Conservation (phyloP, 2,113 vertebrate genomes). For the Grammomys dolichurus region DNA sequence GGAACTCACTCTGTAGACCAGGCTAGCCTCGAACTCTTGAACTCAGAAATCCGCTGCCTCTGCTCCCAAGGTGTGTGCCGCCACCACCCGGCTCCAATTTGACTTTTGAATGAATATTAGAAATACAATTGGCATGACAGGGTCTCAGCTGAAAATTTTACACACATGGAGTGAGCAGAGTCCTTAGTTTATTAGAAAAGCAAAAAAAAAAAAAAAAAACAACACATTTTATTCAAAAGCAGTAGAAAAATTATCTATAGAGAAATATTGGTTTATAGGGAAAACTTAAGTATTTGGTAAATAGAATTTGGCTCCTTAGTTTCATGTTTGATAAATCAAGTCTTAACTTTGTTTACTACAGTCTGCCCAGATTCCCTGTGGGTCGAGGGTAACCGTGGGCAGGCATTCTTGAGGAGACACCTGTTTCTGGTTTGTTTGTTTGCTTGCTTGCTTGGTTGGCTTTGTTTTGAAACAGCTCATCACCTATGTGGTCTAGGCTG, state of each 20-base stretch:
- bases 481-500: background rate
- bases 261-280: background rate
- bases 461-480: background rate
- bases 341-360: background rate
- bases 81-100: background rate
- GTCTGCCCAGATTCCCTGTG: background rate
- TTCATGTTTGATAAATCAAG: slow-evolving; percentile 8
- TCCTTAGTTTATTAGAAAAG: slow-evolving; percentile 33
- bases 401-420: background rate
- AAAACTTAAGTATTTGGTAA: background rate
- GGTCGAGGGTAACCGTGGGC: background rate
- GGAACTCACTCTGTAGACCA: no score
- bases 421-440: background rate
- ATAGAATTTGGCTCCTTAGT: background rate
- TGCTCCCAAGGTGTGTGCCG: no score
- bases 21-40: no score
- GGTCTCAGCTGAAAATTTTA: background rate
- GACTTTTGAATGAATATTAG: background rate
- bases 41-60: no score
- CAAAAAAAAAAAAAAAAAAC: background rate
- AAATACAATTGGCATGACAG: background rate
- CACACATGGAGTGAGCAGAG: background rate
- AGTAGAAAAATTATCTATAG: background rate
- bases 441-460: background rate
- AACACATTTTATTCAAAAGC: slow-evolving; percentile 14